phyloP scores from a whole-genome alignment of 2,888 invertebrate species.

The Craniophora ligustri region DNA sequence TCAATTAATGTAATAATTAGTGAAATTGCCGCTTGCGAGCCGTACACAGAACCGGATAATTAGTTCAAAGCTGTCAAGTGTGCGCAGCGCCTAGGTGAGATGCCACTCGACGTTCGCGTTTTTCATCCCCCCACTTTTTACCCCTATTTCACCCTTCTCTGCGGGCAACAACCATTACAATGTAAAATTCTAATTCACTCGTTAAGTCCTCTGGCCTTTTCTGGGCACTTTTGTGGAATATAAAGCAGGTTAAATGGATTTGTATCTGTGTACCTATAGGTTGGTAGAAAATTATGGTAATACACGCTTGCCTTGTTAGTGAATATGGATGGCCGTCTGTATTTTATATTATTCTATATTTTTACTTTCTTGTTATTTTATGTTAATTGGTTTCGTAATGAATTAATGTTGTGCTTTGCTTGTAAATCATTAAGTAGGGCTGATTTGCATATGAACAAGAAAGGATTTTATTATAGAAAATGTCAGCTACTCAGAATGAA shows the following conservation, averaged over 20 bases:
- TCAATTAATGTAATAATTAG: conserved; percentile 58
- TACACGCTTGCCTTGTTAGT: conserved; percentile 52
- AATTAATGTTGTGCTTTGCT: conserved; percentile 47
- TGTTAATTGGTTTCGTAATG: conserved; percentile 45
- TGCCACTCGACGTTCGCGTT: conserved; percentile 40
- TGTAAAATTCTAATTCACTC: conserved; percentile 81
- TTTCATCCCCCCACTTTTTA: conserved; percentile 45
- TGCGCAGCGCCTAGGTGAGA: conserved; percentile 42
- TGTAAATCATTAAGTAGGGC: conserved; percentile 37
- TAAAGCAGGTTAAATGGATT: conserved; percentile 70
- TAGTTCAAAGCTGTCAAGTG: conserved; percentile 59
- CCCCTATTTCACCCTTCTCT: conserved; percentile 50
- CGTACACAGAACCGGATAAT: conserved; percentile 54
- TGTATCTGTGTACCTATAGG: conserved; percentile 61
- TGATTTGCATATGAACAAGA: conserved; percentile 39
- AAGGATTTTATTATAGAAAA: conserved; percentile 21
- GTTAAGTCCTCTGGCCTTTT: conserved; percentile 70
- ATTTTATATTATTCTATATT: conserved; percentile 49
- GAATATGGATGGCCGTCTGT: conserved; percentile 48
- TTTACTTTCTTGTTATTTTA: conserved; percentile 51
- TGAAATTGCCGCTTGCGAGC: conserved; percentile 51
- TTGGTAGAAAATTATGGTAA: conserved; percentile 62
- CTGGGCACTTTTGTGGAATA: conserved; percentile 71
- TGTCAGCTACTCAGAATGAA: too few species aligned
- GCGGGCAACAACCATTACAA: conserved; percentile 66